Evolutionary conservation across 2,113 vertebrate genomes (phyloP), one percentile per base, ranked within the genome.

Genomic region (Hydrolagus affinis): DNA sequence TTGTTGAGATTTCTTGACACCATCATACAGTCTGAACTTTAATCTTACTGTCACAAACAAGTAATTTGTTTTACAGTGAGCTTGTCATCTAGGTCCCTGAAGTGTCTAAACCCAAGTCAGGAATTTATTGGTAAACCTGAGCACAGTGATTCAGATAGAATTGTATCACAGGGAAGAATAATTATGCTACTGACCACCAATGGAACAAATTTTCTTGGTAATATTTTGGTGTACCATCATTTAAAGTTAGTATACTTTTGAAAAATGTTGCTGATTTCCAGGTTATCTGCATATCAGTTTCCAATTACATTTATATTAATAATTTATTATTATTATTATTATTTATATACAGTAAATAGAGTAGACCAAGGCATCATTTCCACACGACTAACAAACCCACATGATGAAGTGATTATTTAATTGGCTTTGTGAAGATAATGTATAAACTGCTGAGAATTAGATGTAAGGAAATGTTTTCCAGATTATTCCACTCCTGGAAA

Each of bases 161-260:
- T 44, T 19, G 30, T 8, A 44, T 14, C 8, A 68, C 19, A 0
- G 15, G 14, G 44, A 74, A 74, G 72, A 14, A 56, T 74, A 74
- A 32, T 74, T 74, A 73, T 73, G 72, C 21, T 32, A 74, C 32
- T 74, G 72, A 32, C 7, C 72, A 74, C 72, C 30, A 74, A 19
- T 74, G 72, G 30, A 74, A 44, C 21, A 44, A 2, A 56, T 44
- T 19, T 7, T 19, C 32, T 56, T 44, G 2, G 73, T 56, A 74
- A 74, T 74, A 30, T 15, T 21, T 17, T 56, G 30, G 14, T 74
- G 44, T 44, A 75, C 4, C 32, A 75, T 21, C 32, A 56, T 56
- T 75, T 75, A 57, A 56, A 30, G 21, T 56, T 75, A 17, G 4
- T 75, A 75, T 19, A 75, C 28, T 74, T 74, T 9, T 77, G 57